Percentiles rank a stretch among this genome's conserved stretches.
phyloP scores from a whole-genome alignment of 2,888 invertebrate species.

The Chloroclystis v-ata region DNA sequence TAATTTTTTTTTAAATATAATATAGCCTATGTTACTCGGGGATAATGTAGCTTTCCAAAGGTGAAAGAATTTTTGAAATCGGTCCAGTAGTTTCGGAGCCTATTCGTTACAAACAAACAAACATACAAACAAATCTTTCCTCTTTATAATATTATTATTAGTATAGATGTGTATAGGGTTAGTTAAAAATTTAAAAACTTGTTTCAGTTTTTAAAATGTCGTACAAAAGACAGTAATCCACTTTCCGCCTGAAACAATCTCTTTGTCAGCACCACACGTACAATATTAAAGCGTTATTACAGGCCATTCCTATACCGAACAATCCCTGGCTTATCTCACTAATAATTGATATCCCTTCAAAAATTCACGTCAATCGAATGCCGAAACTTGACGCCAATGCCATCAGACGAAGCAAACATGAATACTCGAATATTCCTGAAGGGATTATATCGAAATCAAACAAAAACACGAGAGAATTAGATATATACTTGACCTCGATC shows the following conservation, averaged over 20 bases:
- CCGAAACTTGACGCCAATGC: constrained; percentile 11
- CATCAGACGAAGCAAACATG: constrained; percentile 27
- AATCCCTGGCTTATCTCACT: constrained; percentile 4
- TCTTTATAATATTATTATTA: too few relatives aligned
- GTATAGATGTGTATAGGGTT: too few relatives aligned
- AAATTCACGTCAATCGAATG: constrained; percentile 12
- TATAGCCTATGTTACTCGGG: too few relatives aligned
- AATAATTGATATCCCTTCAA: constrained; percentile 20
- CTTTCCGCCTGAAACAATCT: constrained; percentile 41
- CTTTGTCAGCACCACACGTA: constrained; percentile 39
- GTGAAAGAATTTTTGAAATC: too few relatives aligned
- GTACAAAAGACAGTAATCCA: constrained; percentile 34
- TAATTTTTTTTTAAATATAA: too few relatives aligned
- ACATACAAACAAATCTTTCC: too few relatives aligned
- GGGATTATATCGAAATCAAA: constrained; percentile 56
- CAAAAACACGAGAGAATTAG: constrained; percentile 53
- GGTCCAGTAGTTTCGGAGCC: too few relatives aligned
- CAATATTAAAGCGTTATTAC: constrained; percentile 44
- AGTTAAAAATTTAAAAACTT: constrained; percentile 2
- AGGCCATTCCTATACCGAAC: constrained; percentile 16
- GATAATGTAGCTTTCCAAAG: too few relatives aligned
- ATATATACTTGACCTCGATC: constrained; percentile 65
- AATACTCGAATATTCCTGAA: constrained; percentile 28
- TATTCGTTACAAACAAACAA: too few relatives aligned
- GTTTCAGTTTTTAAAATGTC: constrained; percentile 13